These are phyloP conservation scores for Procavia capensis DNA, from an alignment of 2,113 vertebrate genomes.

Conservation along the genomic window DNA sequence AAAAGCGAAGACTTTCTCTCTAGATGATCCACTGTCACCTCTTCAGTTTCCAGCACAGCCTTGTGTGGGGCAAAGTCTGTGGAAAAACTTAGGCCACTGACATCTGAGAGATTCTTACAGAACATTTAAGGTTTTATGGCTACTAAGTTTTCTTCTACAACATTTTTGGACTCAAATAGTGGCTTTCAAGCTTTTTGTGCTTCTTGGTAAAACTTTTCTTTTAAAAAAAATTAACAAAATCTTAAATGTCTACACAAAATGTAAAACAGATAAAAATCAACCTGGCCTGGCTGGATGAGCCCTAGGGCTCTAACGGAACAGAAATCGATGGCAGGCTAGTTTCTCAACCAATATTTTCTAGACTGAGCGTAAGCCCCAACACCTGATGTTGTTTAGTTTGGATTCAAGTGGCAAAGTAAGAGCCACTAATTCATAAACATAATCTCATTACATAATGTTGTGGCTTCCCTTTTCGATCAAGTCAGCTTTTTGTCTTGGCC, in stretches of 20 bases:
- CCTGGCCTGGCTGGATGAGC: neutral
- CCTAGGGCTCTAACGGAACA: neutral
- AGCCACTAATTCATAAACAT: neutral
- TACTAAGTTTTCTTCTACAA: neutral
- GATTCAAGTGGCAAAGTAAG: neutral
- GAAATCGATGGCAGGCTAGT: neutral
- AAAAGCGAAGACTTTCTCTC: neutral
- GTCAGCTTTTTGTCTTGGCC: neutral
- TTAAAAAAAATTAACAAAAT: neutral
- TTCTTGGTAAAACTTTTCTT: neutral
- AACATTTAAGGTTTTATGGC: neutral
- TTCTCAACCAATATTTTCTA: neutral
- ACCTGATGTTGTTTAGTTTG: neutral
- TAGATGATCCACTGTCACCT: neutral
- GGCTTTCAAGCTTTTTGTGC: neutral
- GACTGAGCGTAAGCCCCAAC: neutral
- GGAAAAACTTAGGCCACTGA: neutral
- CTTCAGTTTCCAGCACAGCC: neutral
- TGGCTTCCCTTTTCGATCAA: neutral
- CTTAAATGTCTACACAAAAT: neutral
- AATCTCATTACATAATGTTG: neutral
- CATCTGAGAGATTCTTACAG: neutral
- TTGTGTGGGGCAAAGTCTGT: neutral
- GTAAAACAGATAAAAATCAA: neutral
- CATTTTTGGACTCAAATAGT: neutral